Evolutionary conservation across 2,888 invertebrate species (phyloP).

Genomic region (Agrochola lychnidis): DNA sequence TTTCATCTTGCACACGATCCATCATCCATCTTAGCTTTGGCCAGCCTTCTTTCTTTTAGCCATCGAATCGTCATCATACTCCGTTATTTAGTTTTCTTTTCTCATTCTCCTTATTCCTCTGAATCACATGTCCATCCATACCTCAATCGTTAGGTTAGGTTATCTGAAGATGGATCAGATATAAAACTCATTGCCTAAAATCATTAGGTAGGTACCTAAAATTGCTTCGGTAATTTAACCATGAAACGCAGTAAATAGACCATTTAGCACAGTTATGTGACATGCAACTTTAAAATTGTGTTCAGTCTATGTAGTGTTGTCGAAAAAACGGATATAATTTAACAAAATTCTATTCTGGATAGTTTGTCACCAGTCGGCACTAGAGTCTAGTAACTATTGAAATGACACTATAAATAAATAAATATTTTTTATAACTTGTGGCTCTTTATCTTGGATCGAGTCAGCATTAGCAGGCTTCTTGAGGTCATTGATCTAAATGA

Average conservation of each 20-base stretch:
- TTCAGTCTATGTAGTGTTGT: background rate
- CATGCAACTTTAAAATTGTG: background rate
- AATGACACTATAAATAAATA: background rate
- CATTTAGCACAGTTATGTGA: constrained; percentile 27
- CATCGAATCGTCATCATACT: background rate
- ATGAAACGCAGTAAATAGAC: constrained; percentile 19
- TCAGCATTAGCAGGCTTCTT: background rate
- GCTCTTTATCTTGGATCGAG: background rate
- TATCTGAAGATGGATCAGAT: no score
- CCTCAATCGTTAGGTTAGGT: no score
- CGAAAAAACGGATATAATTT: background rate
- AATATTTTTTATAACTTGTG: no score
- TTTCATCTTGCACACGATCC: background rate
- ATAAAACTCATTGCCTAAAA: background rate
- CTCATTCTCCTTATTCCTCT: background rate
- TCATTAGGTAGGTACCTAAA: background rate
- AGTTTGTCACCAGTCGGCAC: no score
- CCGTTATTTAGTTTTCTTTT: background rate
- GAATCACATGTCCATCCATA: background rate
- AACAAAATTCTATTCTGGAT: background rate
- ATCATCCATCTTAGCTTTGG: background rate
- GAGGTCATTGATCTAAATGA: background rate
- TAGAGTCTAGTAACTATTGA: background rate
- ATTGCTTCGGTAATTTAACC: constrained; percentile 15
- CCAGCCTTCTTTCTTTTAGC: background rate